Conservation (phyloP, 2,113 vertebrate genomes). For the Chaetura pelagica region DNA sequence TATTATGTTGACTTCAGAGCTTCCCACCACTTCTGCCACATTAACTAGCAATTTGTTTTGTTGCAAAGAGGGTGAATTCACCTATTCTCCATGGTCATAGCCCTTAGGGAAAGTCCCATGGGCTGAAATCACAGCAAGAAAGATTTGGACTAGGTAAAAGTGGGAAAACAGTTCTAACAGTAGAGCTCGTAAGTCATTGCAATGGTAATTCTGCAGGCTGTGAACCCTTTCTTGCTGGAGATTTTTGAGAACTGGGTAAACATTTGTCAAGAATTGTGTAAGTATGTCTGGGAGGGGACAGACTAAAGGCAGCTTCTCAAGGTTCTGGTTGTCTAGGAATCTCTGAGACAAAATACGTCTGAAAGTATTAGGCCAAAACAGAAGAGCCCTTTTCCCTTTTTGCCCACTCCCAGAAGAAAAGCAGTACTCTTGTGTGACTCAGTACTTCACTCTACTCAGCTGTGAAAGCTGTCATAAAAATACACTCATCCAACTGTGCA, state of each 20-base stretch:
- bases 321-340: background rate
- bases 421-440: background rate
- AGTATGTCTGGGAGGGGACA: background rate
- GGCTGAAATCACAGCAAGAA: background rate
- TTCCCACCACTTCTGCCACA: background rate
- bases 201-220: background rate
- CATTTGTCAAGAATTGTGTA: background rate
- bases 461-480: slow-evolving; percentile 42
- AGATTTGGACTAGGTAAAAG: background rate
- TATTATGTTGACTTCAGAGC: background rate
- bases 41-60: background rate
- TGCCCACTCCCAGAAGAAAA: background rate
- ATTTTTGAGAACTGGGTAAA: background rate
- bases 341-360: background rate
- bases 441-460: background rate
- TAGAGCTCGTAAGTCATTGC: background rate
- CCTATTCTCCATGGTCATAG: background rate
- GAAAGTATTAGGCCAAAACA: background rate
- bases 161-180: background rate
- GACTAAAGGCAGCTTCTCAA: background rate
- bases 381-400: background rate
- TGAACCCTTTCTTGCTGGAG: background rate
- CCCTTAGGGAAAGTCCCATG: background rate
- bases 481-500: background rate
- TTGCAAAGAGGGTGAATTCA: background rate